phyloP scores from a whole-genome alignment of 2,797 vertebrate species.

The Manis pentadactyla region DNA sequence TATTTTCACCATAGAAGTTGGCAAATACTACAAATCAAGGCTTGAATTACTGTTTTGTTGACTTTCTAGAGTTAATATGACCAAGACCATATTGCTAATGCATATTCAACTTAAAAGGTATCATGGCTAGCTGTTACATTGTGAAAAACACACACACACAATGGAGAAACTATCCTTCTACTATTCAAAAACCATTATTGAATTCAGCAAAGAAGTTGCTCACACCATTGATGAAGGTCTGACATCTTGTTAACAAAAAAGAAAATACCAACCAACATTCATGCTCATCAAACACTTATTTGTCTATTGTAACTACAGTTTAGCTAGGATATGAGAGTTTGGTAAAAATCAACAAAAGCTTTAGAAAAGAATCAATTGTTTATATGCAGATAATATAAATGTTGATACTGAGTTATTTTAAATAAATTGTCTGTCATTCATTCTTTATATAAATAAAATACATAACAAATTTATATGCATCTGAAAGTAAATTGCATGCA shows the following conservation, averaged over 20 bases:
- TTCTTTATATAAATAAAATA: neutral
- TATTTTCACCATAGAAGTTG: neutral
- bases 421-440: neutral
- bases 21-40: neutral
- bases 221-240: neutral
- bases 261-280: neutral
- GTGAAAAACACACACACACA: neutral
- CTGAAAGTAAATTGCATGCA: neutral
- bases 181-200: neutral
- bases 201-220: slow-evolving; percentile 22
- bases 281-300: neutral
- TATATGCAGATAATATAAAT: slow-evolving; percentile 21
- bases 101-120: neutral
- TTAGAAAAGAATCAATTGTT: neutral
- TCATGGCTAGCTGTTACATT: neutral
- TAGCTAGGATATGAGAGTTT: neutral
- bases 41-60: neutral
- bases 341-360: slow-evolving; percentile 2
- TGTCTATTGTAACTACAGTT: neutral
- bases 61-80: neutral
- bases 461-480: neutral
- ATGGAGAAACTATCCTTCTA: neutral
- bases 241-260: slow-evolving; percentile 4
- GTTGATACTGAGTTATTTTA: neutral
- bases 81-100: slow-evolving; percentile 30